These are phyloP conservation scores for Thunnus maccoyii DNA, from an alignment of 2,113 vertebrate genomes.

Conservation along the genomic window DNA sequence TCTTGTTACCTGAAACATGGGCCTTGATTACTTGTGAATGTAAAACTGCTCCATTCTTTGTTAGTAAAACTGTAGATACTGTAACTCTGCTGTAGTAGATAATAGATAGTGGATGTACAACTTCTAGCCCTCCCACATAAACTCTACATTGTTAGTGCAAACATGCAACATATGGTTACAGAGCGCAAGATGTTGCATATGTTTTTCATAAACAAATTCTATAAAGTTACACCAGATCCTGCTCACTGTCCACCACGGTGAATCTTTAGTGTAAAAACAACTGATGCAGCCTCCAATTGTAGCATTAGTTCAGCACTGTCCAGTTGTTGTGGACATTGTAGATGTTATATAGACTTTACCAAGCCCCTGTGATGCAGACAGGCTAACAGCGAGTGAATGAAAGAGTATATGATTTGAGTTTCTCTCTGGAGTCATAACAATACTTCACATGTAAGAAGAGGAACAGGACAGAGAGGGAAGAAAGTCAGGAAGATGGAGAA, in stretches of 20 bases:
- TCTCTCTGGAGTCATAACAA: not conserved
- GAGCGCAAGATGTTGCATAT: constrained; percentile 63
- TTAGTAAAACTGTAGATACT: constrained; percentile 9
- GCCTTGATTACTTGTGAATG: constrained; percentile 19
- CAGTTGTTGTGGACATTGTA: not conserved
- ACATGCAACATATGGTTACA: constrained; percentile 62
- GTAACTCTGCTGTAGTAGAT: not conserved
- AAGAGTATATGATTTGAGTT: not conserved
- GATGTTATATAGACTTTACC: not conserved
- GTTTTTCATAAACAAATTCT: constrained; percentile 66
- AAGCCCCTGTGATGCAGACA: not conserved
- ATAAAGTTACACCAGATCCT: constrained; percentile 51
- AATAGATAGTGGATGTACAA: constrained; percentile 9
- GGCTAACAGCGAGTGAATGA: not conserved
- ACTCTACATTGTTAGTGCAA: constrained; percentile 31
- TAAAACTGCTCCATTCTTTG: constrained; percentile 1
- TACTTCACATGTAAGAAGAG: constrained; percentile 4
- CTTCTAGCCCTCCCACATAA: constrained; percentile 15
- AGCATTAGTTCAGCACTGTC: not conserved
- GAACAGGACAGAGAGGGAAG: not conserved
- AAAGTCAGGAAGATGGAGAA: constrained; percentile 28
- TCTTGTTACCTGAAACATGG: constrained; percentile 21
- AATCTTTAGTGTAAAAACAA: constrained; percentile 20
- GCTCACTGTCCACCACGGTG: constrained; percentile 29
- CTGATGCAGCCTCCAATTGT: constrained; percentile 2